Percentiles rank a stretch among this genome's conserved stretches.
Evolutionary conservation across 2,888 invertebrate genomes (phyloP).

Genomic region (Caenorhabditis sp.): DNA sequence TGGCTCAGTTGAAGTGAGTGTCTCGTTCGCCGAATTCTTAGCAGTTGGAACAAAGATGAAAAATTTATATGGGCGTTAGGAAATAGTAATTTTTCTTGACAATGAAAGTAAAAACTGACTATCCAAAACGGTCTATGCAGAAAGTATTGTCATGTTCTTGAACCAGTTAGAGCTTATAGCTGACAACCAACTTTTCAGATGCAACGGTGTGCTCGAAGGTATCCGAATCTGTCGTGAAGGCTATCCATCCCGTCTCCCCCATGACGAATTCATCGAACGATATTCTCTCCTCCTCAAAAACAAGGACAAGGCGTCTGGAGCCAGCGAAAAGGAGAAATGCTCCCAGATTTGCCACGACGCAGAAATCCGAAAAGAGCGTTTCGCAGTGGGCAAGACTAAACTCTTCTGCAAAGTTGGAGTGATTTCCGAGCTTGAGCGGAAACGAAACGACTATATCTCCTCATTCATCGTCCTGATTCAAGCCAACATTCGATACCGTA

Average conservation of each 20-base stretch:
- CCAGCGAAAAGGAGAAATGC: slow-evolving; percentile 50
- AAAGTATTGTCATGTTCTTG: no score
- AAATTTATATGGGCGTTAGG: no score
- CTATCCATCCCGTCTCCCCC: slow-evolving; percentile 99
- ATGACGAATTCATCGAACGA: slow-evolving; percentile 99
- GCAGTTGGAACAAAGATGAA: no score
- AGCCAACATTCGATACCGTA: slow-evolving; percentile 75
- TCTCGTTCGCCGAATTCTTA: no score
- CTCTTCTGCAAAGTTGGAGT: slow-evolving; percentile 81
- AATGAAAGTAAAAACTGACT: no score
- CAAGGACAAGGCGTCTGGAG: slow-evolving; percentile 29
- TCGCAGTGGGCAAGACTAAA: slow-evolving; percentile 78
- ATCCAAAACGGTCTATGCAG: no score
- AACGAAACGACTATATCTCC: slow-evolving; percentile 64
- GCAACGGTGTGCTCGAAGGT: slow-evolving; percentile 99
- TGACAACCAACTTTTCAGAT: no score
- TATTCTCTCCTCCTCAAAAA: slow-evolving; percentile 85
- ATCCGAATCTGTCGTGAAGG: slow-evolving; percentile 99
- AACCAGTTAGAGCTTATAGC: no score
- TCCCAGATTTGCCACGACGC: slow-evolving; percentile 57
- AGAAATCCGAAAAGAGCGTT: slow-evolving; percentile 68
- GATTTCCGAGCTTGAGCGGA: slow-evolving; percentile 75
- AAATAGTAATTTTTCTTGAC: no score
- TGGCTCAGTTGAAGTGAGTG: slow-evolving; percentile 79
- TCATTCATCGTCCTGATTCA: slow-evolving; percentile 75